These are phyloP conservation scores for Rhabdornis inornatus DNA, from an alignment of 2,113 vertebrate genomes.

Conservation along the genomic window DNA sequence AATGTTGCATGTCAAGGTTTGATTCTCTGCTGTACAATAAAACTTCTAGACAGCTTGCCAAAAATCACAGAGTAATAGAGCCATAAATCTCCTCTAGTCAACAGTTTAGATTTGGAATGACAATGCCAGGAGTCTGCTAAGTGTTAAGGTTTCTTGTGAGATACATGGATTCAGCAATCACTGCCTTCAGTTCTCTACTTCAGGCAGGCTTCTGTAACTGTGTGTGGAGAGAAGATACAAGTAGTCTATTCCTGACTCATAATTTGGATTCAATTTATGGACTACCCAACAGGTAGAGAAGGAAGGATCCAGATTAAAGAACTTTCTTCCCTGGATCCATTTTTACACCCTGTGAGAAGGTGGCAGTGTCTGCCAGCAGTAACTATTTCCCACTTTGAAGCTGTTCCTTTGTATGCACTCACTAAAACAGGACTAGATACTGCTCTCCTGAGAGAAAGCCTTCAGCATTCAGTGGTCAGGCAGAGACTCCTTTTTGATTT, in stretches of 20 bases:
- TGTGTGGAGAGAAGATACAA: not conserved
- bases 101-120: not conserved
- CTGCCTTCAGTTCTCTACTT: not conserved
- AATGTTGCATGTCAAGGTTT: not conserved
- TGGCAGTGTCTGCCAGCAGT: not conserved
- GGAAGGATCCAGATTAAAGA: not conserved
- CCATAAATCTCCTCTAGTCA: not conserved
- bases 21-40: not conserved
- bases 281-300: not conserved
- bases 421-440: not conserved
- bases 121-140: not conserved
- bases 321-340: not conserved
- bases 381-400: not conserved
- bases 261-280: not conserved
- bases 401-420: not conserved
- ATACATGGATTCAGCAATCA: not conserved
- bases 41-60: not conserved
- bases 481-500: not conserved
- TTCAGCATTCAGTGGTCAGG: not conserved
- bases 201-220: not conserved
- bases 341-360: not conserved
- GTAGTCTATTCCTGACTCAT: not conserved
- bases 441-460: not conserved
- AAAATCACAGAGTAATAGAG: not conserved
- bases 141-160: not conserved